A percentile compares a stretch with the other conserved stretches of the same genome.
Conservation (phyloP, 2,888 invertebrate genomes). For the Agrypnus murinus region DNA sequence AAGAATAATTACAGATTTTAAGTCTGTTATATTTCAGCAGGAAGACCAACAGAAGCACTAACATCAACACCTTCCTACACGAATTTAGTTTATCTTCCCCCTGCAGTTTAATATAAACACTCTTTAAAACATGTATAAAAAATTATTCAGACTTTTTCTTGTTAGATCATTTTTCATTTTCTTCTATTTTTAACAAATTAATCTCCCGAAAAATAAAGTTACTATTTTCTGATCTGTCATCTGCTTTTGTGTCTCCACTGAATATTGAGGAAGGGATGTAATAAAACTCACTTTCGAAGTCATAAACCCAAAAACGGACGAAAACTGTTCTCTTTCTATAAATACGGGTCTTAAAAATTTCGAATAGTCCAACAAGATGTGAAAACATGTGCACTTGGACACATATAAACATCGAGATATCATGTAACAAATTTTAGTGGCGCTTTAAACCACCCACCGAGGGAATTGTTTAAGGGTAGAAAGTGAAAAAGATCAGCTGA, state of each 20-base stretch:
- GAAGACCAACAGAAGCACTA: conserved; percentile 50
- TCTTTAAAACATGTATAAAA: conserved; percentile 45
- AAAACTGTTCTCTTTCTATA: too few species aligned
- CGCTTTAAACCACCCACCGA: conserved; percentile 58
- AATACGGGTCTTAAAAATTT: not conserved
- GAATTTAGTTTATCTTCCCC: conserved; percentile 59
- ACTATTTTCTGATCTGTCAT: not conserved
- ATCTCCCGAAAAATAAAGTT: too few species aligned
- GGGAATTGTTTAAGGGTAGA: conserved; percentile 24
- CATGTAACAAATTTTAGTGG: conserved; percentile 54
- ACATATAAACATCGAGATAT: conserved; percentile 61
- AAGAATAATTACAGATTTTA: conserved; percentile 23
- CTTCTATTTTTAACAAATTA: too few species aligned
- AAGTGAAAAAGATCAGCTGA: conserved; percentile 32
- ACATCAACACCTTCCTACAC: conserved; percentile 64
- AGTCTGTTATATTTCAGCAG: conserved; percentile 52
- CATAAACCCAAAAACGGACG: conserved; percentile 42
- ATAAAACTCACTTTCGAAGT: conserved; percentile 20
- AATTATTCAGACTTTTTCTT: too few species aligned
- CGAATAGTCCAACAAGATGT: conserved; percentile 40
- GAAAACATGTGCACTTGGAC: conserved; percentile 49
- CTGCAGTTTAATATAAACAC: conserved; percentile 62
- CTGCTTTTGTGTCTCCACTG: not conserved
- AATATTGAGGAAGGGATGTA: conserved; percentile 2
- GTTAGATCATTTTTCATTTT: too few species aligned